Evolutionary conservation across 2,888 invertebrate species (phyloP), one percentile per base, ranked within the genome.

Genomic region (Mesochorus sp.): DNA sequence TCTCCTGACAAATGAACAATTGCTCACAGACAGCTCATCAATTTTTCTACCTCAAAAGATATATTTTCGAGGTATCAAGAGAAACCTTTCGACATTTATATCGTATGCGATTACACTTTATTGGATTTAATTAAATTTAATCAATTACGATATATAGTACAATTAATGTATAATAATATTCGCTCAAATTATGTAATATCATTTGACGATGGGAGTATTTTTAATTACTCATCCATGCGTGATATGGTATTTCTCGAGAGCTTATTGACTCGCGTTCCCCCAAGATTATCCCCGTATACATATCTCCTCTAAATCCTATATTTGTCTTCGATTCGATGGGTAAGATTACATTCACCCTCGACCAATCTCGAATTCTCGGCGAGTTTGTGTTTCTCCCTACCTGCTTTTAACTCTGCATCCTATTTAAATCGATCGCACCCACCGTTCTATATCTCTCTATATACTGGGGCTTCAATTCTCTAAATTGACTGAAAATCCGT

Each of bases 381-480:
- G 37, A 61, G 26, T 10, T 51, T 51, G n/a, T 8, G 53, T 14
- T 19, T 66, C 55, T 39, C 55, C 51, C 51, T 49, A n/a, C n/a
- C 8, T 19, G n/a, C 34, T 55, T 71, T 66, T 26, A 66, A 37
- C 47, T 71, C 44, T 6, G 17, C 28, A 57, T 75, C 42, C 44
- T 57, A 75, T 74, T 71, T 49, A 44, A 61, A 59, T 76, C 59
- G 70, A 80, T 76, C 73, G 47, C n/a, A 12, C 42, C 74, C 37
- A 61, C 47, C 53, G 12, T 6, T 24, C 42, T 74, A 2, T 24
- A n/a, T 26, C 12, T 42, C 37, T 53, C 26, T 31, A 17, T 19
- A 34, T 47, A 24, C 42, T 26, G 19, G 42, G n/a, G n/a, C n/a
- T 53, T 75, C 64, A 66, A 59, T 67, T 49, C 66, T 8, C 57